Evolutionary conservation across 1,140 invertebrate genomes (phyloP).

Genomic region (Oedothorax gibbosus): DNA sequence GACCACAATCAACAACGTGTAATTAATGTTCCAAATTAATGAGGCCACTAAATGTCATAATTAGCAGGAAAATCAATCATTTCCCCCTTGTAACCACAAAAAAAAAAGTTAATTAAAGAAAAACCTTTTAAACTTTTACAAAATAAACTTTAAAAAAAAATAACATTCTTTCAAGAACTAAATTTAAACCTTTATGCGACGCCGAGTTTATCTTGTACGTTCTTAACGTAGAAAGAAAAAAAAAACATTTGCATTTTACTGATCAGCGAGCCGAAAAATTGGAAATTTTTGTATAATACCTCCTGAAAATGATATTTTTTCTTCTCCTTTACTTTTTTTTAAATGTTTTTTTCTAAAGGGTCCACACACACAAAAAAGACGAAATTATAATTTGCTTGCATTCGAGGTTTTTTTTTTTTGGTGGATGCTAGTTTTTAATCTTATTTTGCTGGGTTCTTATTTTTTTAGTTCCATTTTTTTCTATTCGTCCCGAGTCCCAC

Average conservation of each 20-base stretch:
- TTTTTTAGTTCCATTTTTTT: constrained; percentile 14
- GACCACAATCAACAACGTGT: constrained; percentile 3
- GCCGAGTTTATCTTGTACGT: constrained; percentile 47
- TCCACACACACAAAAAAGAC: constrained; percentile 5
- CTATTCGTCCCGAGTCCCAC: constrained; percentile 21
- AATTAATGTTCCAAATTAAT: constrained; percentile 22
- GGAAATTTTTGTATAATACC: constrained; percentile 59
- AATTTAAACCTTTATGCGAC: constrained; percentile 50
- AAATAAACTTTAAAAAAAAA: neutral
- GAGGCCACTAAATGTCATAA: constrained; percentile 12
- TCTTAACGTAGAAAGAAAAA: constrained; percentile 34
- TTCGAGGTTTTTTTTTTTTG: constrained; percentile 8
- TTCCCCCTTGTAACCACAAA: constrained; percentile 3
- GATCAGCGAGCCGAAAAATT: constrained; percentile 55
- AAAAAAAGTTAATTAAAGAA: neutral
- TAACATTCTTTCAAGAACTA: constrained; percentile 24
- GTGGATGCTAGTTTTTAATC: constrained; percentile 43
- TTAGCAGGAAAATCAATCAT: constrained; percentile 30
- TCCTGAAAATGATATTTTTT: constrained; percentile 49
- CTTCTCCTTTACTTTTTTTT: constrained; percentile 11
- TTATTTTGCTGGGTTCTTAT: constrained; percentile 31
- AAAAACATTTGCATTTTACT: constrained; percentile 55
- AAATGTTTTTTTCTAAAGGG: neutral
- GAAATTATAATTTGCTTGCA: constrained; percentile 59
- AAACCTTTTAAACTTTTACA: neutral